Conservation (phyloP, 2,888 invertebrate genomes). For the Nemurella pictetii region DNA sequence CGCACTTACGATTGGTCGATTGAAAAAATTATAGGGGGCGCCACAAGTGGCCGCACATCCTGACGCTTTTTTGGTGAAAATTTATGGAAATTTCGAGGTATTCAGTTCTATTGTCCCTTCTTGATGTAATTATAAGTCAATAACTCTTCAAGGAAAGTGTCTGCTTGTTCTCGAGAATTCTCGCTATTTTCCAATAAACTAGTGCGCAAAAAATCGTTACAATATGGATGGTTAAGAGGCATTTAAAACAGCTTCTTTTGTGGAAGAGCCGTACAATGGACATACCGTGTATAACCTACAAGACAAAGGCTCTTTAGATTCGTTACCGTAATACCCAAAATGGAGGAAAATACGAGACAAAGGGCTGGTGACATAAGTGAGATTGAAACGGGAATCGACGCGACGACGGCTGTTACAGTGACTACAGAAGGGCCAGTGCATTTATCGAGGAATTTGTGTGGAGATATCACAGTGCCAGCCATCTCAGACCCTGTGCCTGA, state of each 20-base stretch:
- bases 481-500: not conserved
- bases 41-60: slow-evolving; percentile 26
- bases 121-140: not conserved
- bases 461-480: not conserved
- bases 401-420: not conserved
- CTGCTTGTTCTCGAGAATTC: not conserved
- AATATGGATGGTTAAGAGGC: not conserved
- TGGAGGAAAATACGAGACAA: slow-evolving; percentile 21
- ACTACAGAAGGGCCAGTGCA: not conserved
- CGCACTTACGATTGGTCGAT: not conserved
- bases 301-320: slow-evolving; percentile 11
- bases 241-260: not conserved
- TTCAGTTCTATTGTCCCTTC: not conserved
- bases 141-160: not conserved
- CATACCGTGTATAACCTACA: slow-evolving; percentile 12
- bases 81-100: not conserved
- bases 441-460: not conserved
- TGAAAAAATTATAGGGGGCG: slow-evolving; percentile 6
- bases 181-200: not conserved
- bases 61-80: slow-evolving; percentile 14
- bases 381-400: not conserved
- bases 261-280: not conserved
- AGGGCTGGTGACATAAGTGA: slow-evolving; percentile 3
- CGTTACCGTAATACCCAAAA: slow-evolving; percentile 4
- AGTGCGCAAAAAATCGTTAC: not conserved